Evolutionary conservation across 2,797 vertebrate species (phyloP).

Genomic region (Lepidocolaptes lacrymiger): DNA sequence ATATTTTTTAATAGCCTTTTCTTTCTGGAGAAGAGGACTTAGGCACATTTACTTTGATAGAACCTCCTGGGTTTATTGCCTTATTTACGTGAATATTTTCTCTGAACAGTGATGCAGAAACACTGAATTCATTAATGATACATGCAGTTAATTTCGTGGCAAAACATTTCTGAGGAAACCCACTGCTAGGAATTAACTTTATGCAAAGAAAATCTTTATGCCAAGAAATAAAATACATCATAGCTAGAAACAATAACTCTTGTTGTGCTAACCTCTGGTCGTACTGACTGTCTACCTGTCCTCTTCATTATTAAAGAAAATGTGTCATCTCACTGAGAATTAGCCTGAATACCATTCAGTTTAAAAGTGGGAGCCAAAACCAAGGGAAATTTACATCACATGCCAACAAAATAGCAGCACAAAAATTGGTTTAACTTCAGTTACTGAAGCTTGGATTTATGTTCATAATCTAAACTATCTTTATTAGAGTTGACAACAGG

Average conservation of each 20-base stretch:
- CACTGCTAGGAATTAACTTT: neutral
- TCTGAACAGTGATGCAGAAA: conserved; percentile 31
- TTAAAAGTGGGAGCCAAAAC: neutral
- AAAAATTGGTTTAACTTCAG: neutral
- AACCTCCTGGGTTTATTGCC: conserved; percentile 5
- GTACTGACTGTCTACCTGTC: neutral
- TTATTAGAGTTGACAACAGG: neutral
- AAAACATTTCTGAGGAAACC: neutral
- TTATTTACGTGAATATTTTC: neutral
- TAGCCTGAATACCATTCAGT: neutral
- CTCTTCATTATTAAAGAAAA: neutral
- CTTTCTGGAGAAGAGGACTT: neutral
- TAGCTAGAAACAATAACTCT: neutral
- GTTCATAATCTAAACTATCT: neutral
- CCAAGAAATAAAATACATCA: neutral
- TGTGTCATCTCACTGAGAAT: neutral
- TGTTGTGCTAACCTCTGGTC: neutral
- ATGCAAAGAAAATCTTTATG: neutral
- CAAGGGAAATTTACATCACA: neutral
- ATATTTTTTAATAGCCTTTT: neutral
- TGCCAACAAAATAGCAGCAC: neutral
- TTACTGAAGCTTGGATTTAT: neutral
- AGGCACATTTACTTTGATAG: neutral
- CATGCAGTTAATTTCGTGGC: conserved; percentile 28
- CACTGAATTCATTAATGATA: conserved; percentile 10